Percentiles rank a stretch among this genome's conserved stretches.
These are phyloP conservation scores for Chaetodon auriga DNA, from an alignment of 2,113 vertebrate species.

Conservation along the genomic window DNA sequence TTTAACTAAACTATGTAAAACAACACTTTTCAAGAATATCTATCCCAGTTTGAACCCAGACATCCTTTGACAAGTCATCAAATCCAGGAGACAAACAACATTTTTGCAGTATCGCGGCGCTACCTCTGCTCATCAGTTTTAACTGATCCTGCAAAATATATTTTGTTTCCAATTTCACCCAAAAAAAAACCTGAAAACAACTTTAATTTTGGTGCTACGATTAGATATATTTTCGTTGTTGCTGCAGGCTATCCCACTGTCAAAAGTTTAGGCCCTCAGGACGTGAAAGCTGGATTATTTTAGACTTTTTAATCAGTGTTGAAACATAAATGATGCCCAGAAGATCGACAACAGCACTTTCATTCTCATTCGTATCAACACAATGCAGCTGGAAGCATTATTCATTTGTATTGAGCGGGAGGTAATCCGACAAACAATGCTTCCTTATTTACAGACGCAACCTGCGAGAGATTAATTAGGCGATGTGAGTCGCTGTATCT, in stretches of 20 bases:
- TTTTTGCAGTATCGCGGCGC: background rate
- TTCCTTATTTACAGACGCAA: slow-evolving; percentile 47
- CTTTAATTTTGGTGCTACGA: background rate
- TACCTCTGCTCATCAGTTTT: background rate
- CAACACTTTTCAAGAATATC: background rate
- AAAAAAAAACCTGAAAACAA: background rate
- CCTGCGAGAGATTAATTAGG: slow-evolving; percentile 61
- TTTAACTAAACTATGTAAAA: background rate
- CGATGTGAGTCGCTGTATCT: slow-evolving; percentile 31
- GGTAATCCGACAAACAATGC: slow-evolving; percentile 45
- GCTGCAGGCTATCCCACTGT: background rate
- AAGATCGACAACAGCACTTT: slow-evolving; percentile 1
- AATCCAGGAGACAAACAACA: background rate
- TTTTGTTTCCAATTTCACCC: background rate
- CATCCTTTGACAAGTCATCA: background rate
- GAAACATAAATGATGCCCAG: background rate
- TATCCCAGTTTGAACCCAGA: too few relatives aligned
- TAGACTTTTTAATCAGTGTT: slow-evolving; percentile 17
- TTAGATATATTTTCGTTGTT: background rate
- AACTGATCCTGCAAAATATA: background rate
- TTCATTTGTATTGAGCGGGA: slow-evolving; percentile 25
- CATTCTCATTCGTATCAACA: slow-evolving; percentile 22
- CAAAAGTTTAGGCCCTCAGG: background rate
- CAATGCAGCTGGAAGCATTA: slow-evolving; percentile 13
- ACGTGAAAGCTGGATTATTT: background rate